Evolutionary conservation across 2,888 invertebrate genomes (phyloP).

Genomic region (Leptopterna dolabrata): DNA sequence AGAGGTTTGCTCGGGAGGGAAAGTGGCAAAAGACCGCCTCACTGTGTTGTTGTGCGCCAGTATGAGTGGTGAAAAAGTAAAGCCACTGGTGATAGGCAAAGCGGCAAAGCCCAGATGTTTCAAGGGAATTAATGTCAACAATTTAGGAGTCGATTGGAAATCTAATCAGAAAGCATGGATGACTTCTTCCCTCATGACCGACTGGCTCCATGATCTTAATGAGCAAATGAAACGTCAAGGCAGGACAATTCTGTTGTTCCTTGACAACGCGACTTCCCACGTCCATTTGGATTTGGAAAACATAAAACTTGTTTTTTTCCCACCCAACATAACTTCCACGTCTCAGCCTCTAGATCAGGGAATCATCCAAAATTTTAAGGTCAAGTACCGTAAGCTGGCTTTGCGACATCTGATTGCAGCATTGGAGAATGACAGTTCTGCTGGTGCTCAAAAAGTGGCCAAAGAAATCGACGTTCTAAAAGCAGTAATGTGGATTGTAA

Average conservation of each 20-base stretch:
- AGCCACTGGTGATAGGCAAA: slow-evolving; percentile 56
- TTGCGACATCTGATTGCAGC: too few relatives aligned
- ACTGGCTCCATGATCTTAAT: slow-evolving; percentile 43
- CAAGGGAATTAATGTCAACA: slow-evolving; percentile 47
- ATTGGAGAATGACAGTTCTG: too few relatives aligned
- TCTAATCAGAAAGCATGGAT: slow-evolving; percentile 62
- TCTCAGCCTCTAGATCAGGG: neutral
- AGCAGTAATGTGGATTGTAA: too few relatives aligned
- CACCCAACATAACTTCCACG: neutral
- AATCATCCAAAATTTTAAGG: too few relatives aligned
- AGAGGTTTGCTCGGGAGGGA: slow-evolving; percentile 63
- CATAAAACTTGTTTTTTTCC: slow-evolving; percentile 20
- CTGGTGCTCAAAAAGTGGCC: too few relatives aligned
- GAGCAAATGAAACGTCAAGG: slow-evolving; percentile 5
- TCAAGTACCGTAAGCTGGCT: too few relatives aligned
- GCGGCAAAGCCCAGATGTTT: slow-evolving; percentile 58
- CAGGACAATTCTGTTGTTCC: slow-evolving; percentile 43
- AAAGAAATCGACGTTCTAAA: too few relatives aligned
- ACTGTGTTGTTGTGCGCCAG: slow-evolving; percentile 63
- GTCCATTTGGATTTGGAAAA: slow-evolving; percentile 45
- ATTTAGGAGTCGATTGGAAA: slow-evolving; percentile 60
- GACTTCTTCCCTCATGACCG: slow-evolving; percentile 53
- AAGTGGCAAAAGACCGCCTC: slow-evolving; percentile 63
- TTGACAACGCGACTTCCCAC: slow-evolving; percentile 52
- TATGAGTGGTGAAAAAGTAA: slow-evolving; percentile 61